Evolutionary conservation across 2,113 vertebrate species (phyloP).

Genomic region (Cottus gobio): DNA sequence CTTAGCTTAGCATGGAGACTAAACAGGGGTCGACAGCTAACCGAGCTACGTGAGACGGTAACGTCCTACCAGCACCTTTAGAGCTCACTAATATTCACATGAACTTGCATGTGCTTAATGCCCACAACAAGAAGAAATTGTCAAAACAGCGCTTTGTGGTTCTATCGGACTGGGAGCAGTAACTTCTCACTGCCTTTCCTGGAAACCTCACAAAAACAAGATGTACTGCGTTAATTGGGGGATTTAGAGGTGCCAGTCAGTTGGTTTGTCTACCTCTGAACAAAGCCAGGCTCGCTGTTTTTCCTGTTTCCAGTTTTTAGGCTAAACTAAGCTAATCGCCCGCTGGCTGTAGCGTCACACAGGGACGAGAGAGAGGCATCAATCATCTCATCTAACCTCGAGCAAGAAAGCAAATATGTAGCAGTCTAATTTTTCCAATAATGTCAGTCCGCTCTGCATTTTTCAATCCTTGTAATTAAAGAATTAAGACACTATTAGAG

Average conservation of each 20-base stretch:
- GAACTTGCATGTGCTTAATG: not conserved
- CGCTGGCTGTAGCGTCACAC: not conserved
- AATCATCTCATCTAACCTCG: not conserved
- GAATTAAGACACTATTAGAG: slow-evolving; percentile 23
- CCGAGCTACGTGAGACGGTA: not conserved
- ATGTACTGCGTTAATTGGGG: not conserved
- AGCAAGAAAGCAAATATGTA: not conserved
- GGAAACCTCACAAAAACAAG: not conserved
- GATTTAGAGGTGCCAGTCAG: not conserved
- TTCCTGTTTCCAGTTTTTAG: not conserved
- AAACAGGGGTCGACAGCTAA: not conserved
- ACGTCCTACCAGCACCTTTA: not conserved
- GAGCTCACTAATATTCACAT: no score
- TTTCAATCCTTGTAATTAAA: slow-evolving; percentile 13
- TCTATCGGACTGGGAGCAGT: not conserved
- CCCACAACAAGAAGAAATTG: not conserved
- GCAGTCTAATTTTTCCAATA: not conserved
- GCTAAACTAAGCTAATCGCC: not conserved
- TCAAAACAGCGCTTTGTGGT: not conserved
- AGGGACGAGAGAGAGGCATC: not conserved
- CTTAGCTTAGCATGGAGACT: not conserved
- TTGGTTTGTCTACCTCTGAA: not conserved
- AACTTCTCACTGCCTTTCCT: not conserved
- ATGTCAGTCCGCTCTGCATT: slow-evolving; percentile 4
- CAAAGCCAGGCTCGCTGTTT: not conserved